Percentiles rank a stretch among this genome's conserved stretches.
Evolutionary conservation across 2,797 vertebrate genomes (phyloP).

Genomic region (Ctenosaura bakeri): DNA sequence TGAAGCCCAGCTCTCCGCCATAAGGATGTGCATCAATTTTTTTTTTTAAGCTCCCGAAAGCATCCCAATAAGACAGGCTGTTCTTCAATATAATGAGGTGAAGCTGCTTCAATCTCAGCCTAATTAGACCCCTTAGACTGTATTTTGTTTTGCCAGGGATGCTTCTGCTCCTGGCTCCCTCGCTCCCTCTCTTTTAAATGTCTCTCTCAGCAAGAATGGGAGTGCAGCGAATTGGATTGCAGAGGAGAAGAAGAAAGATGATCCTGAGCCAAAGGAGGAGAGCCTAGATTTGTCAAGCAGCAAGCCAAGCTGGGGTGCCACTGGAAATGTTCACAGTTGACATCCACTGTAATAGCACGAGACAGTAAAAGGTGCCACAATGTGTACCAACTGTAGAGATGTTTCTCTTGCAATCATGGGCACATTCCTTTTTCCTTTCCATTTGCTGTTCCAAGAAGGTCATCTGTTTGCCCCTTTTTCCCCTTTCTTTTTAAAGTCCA

Average conservation of each 20-base stretch:
- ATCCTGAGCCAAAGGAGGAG: background rate
- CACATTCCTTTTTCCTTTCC: background rate
- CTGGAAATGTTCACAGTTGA: background rate
- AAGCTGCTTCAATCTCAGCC: conserved; percentile 54
- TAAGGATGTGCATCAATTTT: background rate
- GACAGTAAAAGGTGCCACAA: background rate
- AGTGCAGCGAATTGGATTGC: conserved; percentile 48
- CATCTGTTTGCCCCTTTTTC: too few relatives aligned
- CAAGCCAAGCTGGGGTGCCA: accelerated
- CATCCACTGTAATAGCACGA: background rate
- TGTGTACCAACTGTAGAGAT: background rate
- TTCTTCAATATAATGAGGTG: conserved; percentile 65
- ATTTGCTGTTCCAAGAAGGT: background rate
- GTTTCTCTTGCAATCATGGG: background rate
- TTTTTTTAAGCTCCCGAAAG: background rate
- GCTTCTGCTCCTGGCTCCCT: conserved; percentile 52
- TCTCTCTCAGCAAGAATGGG: conserved; percentile 46
- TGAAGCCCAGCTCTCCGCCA: background rate
- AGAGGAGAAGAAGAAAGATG: background rate
- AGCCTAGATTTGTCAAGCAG: accelerated
- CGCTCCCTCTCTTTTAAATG: conserved; percentile 42
- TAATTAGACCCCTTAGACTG: conserved; percentile 69
- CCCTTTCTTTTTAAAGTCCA: background rate
- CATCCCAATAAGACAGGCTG: conserved; percentile 47
- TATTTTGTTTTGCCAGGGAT: conserved; percentile 58